Evolutionary conservation across 2,797 vertebrate genomes (phyloP), one percentile per base, ranked within the genome.

Genomic region (Euphonia xanthogaster): DNA sequence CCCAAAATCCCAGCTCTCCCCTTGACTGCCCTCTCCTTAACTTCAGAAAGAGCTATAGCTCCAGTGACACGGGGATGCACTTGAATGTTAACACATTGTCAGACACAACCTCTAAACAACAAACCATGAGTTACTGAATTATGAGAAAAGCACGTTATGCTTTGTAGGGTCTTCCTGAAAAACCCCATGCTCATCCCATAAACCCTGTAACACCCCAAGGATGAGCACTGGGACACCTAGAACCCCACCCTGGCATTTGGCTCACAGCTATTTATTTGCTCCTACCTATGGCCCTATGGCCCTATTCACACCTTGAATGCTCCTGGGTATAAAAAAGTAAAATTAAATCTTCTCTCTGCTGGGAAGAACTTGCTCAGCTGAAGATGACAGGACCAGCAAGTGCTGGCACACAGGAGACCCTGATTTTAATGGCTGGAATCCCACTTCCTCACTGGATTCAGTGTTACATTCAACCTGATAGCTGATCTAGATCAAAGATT

Each of bases 1-100:
- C 37, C n/a, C 44, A 40, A 40, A 40, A 17, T 40, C 13, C 5
- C 37, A 61, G 35, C 45, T 39, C 3, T 65, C 66, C 27, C 27
- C 61, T 47, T n/a, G 19, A 12, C 31, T 70, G 37, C 20, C 20
- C 33, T 45, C 31, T n/a, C 60, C 45, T 60, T 39, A 40, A 40
- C 35, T 90, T 63, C 74, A 53, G 66, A 33, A 55, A 60, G 23
- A 75, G 18, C 57, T 67, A 37, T 3, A 85, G 45, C 50, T 82
- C 33, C 44, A 65, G 47, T 0, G 0, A 77, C 39, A 31, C 0
- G 0, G n/a, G 35, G 21, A 6, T 2, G 1, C 15, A 53, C n/a
- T 28, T 1, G 0, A n/a, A 37, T 9, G 28, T 25, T 55, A 66
- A 84, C 3, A 28, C 24, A 8, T 5, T 22, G 44, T 44, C 19